phyloP scores from a whole-genome alignment of 2,113 vertebrate genomes.

The Melanocharis versteri region DNA sequence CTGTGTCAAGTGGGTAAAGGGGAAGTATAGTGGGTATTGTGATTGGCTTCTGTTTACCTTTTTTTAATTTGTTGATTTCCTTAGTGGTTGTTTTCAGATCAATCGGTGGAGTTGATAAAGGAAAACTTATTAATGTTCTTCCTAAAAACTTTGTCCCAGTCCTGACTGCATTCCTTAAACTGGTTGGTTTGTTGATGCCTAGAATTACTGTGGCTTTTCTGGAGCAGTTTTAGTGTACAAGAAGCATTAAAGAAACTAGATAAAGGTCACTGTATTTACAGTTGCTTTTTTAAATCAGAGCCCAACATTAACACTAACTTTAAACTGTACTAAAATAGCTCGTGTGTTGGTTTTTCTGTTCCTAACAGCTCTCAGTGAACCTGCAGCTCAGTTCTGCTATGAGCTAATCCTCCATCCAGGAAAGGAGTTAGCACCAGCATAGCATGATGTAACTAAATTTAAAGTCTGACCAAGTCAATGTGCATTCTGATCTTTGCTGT shows the following conservation, averaged over 20 bases:
- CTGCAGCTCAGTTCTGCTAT: not conserved
- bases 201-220: not conserved
- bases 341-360: not conserved
- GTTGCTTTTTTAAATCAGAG: not conserved
- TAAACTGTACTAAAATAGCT: not conserved
- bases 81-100: not conserved
- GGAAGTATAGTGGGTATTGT: not conserved
- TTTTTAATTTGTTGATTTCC: not conserved
- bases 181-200: not conserved
- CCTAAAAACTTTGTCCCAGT: not conserved
- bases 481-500: not conserved
- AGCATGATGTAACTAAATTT: conserved; percentile 38
- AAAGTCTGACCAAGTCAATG: not conserved
- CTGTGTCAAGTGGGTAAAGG: not conserved
- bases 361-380: not conserved
- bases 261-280: not conserved
- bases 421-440: not conserved
- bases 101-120: not conserved
- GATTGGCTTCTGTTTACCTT: not conserved
- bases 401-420: not conserved
- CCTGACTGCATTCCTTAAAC: not conserved
- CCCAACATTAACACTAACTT: not conserved
- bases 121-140: not conserved
- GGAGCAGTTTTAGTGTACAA: not conserved
- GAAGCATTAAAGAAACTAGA: not conserved